A percentile compares a stretch with the other conserved stretches of the same genome.
Conservation (phyloP, 2,888 invertebrate species). For the Pterostichus niger region DNA sequence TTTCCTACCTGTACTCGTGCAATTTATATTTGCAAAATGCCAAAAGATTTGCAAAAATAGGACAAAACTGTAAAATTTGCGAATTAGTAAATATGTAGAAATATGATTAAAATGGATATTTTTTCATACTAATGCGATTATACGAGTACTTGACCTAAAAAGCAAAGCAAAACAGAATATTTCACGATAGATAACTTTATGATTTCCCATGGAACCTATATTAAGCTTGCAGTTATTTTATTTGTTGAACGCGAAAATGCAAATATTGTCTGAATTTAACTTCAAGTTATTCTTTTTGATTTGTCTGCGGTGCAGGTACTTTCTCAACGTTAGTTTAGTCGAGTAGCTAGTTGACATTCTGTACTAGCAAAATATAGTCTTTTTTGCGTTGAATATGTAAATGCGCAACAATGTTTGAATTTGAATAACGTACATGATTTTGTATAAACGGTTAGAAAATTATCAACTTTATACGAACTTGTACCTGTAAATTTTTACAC, state of each 20-base stretch:
- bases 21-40: too few species aligned
- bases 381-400: slow-evolving; percentile 16
- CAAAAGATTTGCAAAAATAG: too few species aligned
- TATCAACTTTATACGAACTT: not conserved
- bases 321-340: not conserved
- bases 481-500: not conserved
- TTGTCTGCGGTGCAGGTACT: slow-evolving; percentile 16
- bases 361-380: slow-evolving; percentile 12
- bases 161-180: not conserved
- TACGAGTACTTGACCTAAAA: too few species aligned
- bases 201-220: not conserved
- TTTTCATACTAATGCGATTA: too few species aligned
- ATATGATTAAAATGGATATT: too few species aligned
- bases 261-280: slow-evolving; percentile 12
- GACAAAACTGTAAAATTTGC: too few species aligned
- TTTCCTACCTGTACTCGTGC: too few species aligned
- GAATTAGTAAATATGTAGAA: too few species aligned
- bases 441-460: slow-evolving; percentile 21
- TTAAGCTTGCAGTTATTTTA: not conserved
- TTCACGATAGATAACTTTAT: not conserved
- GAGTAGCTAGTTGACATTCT: slow-evolving; percentile 27
- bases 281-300: not conserved
- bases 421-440: slow-evolving; percentile 30
- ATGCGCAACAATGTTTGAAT: slow-evolving; percentile 20
- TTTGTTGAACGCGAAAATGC: slow-evolving; percentile 21